Percentiles rank a stretch among this genome's conserved stretches.
These are phyloP conservation scores for Acromyrmex charruanus DNA, from an alignment of 1,140 invertebrate species.

Conservation along the genomic window DNA sequence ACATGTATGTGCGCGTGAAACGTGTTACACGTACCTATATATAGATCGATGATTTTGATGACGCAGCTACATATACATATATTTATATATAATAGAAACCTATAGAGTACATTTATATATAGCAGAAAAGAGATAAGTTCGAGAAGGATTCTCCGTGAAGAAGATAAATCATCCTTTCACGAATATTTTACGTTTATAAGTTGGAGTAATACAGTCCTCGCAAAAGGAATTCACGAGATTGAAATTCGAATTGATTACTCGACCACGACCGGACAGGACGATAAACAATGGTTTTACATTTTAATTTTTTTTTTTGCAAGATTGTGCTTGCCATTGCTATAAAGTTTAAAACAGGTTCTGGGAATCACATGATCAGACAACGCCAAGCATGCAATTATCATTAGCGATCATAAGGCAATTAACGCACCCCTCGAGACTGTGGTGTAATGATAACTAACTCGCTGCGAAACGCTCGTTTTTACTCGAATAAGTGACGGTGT, in stretches of 20 bases:
- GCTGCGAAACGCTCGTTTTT: neutral
- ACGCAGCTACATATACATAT: conserved; percentile 13
- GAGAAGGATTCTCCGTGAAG: neutral
- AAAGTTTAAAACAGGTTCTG: neutral
- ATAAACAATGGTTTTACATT: conserved; percentile 8
- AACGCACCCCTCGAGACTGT: neutral
- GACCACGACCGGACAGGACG: neutral
- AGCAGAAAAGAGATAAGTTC: conserved; percentile 4
- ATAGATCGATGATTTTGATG: conserved; percentile 46
- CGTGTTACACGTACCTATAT: conserved; percentile 15
- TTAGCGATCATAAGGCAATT: conserved; percentile 56
- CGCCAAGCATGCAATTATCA: conserved; percentile 71
- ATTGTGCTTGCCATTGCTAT: neutral
- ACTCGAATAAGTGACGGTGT: neutral
- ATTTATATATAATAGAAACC: no score
- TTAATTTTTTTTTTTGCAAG: neutral
- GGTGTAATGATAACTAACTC: conserved; percentile 24
- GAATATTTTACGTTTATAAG: conserved; percentile 27
- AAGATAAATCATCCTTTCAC: conserved; percentile 11
- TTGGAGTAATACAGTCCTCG: neutral
- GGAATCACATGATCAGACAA: conserved; percentile 31
- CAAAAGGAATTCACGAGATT: conserved; percentile 1
- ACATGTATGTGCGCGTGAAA: conserved; percentile 19
- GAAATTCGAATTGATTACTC: conserved; percentile 11
- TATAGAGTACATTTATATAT: neutral